These are phyloP conservation scores for Camponotus vicinus DNA, from an alignment of 1,140 invertebrate genomes.

Conservation along the genomic window DNA sequence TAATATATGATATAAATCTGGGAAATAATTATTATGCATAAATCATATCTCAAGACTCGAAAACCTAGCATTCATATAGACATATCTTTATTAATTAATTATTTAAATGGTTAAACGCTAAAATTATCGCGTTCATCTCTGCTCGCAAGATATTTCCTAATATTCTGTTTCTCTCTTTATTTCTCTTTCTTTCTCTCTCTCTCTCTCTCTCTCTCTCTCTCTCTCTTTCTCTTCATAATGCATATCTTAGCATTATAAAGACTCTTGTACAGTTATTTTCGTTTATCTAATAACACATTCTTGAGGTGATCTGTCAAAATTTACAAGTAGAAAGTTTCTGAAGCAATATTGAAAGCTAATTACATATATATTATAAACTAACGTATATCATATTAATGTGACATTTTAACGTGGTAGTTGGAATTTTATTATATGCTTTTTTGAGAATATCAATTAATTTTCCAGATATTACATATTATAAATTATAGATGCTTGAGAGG, in stretches of 20 bases:
- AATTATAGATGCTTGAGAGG: not conserved
- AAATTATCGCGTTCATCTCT: not conserved
- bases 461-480: not conserved
- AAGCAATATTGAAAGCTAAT: conserved; percentile 58
- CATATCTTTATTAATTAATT: not conserved
- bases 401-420: conserved; percentile 29
- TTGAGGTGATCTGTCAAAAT: conserved; percentile 11
- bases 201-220: too few species aligned
- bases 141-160: not conserved
- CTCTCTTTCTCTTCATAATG: too few species aligned
- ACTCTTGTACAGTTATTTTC: not conserved
- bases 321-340: conserved; percentile 56
- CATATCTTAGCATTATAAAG: not conserved
- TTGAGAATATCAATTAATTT: not conserved
- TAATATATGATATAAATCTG: not conserved
- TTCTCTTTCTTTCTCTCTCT: not conserved
- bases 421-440: not conserved
- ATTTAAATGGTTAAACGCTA: not conserved
- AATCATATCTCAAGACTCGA: not conserved
- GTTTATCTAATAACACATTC: conserved; percentile 5
- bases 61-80: not conserved
- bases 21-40: conserved; percentile 40
- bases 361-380: conserved; percentile 41
- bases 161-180: not conserved
- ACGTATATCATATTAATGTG: not conserved